Evolutionary conservation across 2,888 invertebrate genomes (phyloP), one percentile per base, ranked within the genome.

Genomic region (Deilephila elpenor): DNA sequence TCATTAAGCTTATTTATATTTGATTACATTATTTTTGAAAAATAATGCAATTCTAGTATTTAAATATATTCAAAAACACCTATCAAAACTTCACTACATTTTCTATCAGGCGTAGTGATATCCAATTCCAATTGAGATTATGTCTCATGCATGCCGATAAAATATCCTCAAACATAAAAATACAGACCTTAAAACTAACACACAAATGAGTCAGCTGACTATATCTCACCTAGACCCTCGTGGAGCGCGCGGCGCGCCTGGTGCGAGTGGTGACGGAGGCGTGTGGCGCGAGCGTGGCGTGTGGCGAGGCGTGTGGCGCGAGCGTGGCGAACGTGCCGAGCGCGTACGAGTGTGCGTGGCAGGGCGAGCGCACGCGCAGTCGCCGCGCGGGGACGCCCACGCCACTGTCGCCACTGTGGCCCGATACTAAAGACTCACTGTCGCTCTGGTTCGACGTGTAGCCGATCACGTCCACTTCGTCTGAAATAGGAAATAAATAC

Each of bases 381-480:
- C 96, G 85, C 96, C 96, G 88, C 96, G 78, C 83, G 77, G 74
- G 83, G 75, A 84, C 88, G 32, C 90, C 91, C 76, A 93, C 96
- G 83, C 97, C 97, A 86, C 97, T 97, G 94, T 91, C 93, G 56
- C 88, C 92, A 90, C 97, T 97, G 92, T 97, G 97, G 74, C 96
- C 96, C 79, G 97, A 97, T 92, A 96, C 96, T 87, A 97, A 96
- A 91, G 97, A 97, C 93, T 97, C 97, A 82, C 97, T 97, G 92
- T 97, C 97, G 89, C 97, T 97, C 92, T 97, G 97, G 95, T 97
- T 97, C 89, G 97, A 97, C 89, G 97, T 97, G 95, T 97, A 97
- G 74, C 98, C 97, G 85, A 97, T 97, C 87, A 98, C 97, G 93
- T 98, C 98, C 86, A 97, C 97, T 91, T 97, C 97, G 94, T 97